phyloP scores from a whole-genome alignment of 2,797 vertebrate species.

The Hybognathus amarus region DNA sequence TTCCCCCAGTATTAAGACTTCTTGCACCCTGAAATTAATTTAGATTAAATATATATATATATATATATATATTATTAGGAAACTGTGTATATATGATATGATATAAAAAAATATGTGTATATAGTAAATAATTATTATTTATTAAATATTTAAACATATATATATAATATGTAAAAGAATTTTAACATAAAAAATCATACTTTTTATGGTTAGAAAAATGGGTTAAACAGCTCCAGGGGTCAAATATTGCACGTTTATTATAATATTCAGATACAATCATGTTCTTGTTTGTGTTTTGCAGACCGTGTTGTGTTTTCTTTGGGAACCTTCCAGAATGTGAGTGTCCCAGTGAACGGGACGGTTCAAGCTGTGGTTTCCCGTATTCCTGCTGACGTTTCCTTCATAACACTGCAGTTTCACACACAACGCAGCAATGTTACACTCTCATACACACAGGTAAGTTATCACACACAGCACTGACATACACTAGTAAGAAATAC shows the following conservation, averaged over 20 bases:
- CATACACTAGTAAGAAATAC: background rate
- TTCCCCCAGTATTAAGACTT: too few relatives aligned
- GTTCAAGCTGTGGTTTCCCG: constrained; percentile 82
- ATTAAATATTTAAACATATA: too few relatives aligned
- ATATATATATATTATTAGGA: too few relatives aligned
- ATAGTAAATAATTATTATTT: too few relatives aligned
- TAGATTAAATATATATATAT: too few relatives aligned
- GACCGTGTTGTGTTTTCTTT: constrained; percentile 86
- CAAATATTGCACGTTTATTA: background rate
- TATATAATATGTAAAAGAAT: too few relatives aligned
- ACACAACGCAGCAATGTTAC: constrained; percentile 84
- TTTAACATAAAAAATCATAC: too few relatives aligned
- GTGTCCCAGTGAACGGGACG: constrained; percentile 78
- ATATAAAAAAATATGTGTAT: too few relatives aligned
- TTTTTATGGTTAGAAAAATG: too few relatives aligned
- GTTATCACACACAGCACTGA: constrained; percentile 5
- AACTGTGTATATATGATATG: too few relatives aligned
- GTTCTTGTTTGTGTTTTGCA: constrained; percentile 75
- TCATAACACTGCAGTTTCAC: constrained; percentile 90
- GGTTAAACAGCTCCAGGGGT: too few relatives aligned
- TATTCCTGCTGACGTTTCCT: constrained; percentile 81
- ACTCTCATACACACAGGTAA: constrained; percentile 86
- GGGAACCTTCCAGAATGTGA: constrained; percentile 86
- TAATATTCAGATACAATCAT: constrained; percentile 18
- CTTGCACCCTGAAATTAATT: too few relatives aligned